These are phyloP conservation scores for Passerina amoena DNA, from an alignment of 2,113 vertebrate species.

Conservation along the genomic window DNA sequence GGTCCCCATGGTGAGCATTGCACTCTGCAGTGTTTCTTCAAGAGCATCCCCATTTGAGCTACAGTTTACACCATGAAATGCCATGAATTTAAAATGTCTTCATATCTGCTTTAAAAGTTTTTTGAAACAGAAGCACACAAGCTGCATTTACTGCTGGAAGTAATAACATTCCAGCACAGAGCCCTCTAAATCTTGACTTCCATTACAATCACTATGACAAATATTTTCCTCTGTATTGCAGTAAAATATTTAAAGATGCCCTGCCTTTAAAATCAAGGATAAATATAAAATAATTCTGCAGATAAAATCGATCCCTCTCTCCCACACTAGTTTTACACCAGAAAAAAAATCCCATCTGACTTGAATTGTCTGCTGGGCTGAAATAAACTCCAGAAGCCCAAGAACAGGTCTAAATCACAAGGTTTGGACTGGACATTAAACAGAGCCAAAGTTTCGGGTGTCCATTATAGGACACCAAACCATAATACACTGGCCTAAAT, in stretches of 20 bases:
- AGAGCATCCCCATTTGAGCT: background rate
- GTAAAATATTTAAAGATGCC: background rate
- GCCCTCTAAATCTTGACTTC: background rate
- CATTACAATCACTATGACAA: background rate
- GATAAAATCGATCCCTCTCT: background rate
- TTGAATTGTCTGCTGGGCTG: background rate
- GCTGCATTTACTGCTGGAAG: background rate
- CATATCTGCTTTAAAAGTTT: background rate
- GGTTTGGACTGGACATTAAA: background rate
- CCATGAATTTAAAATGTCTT: background rate
- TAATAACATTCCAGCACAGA: background rate
- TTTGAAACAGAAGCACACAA: background rate
- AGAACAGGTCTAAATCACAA: background rate
- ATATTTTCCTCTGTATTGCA: background rate
- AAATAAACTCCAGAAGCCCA: background rate
- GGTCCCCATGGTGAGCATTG: rapidly evolving
- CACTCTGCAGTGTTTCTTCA: background rate
- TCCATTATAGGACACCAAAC: background rate
- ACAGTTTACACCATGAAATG: background rate
- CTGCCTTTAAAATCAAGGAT: background rate
- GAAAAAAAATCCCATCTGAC: background rate
- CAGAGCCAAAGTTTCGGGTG: background rate
- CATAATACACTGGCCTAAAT: background rate
- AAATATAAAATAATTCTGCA: background rate
- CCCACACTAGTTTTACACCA: background rate